These are phyloP conservation scores for Prionailurus bengalensis DNA, from an alignment of 2,113 vertebrate species.

Conservation along the genomic window DNA sequence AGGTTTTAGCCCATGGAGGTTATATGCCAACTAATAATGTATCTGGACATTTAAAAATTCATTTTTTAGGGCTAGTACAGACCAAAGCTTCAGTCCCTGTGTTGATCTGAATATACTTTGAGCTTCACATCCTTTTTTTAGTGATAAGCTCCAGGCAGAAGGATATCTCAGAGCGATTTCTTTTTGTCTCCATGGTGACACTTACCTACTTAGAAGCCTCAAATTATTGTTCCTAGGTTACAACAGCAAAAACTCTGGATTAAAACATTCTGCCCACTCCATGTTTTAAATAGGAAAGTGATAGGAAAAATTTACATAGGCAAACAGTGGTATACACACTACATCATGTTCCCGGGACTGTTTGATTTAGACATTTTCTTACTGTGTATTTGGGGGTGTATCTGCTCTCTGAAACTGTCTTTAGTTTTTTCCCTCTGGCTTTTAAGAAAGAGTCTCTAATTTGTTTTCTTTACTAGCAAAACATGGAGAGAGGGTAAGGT, in stretches of 20 bases:
- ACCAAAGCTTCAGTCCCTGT: background rate
- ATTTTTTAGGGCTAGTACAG: background rate
- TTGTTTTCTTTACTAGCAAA: conserved; percentile 24
- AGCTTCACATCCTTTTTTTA: conserved; percentile 17
- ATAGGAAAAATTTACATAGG: background rate
- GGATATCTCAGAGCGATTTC: conserved; percentile 50
- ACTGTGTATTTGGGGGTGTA: background rate
- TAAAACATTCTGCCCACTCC: conserved; percentile 69
- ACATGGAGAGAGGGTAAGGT: background rate
- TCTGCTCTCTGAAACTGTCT: background rate
- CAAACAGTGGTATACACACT: background rate
- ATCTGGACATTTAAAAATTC: background rate
- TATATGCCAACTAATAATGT: background rate
- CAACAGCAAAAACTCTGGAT: conserved; percentile 64
- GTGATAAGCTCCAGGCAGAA: conserved; percentile 37
- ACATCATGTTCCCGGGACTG: background rate
- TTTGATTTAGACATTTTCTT: background rate
- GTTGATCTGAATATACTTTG: background rate
- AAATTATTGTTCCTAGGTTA: conserved; percentile 79
- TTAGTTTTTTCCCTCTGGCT: background rate
- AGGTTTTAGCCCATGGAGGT: background rate
- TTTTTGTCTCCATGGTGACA: conserved; percentile 78
- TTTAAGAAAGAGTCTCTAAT: conserved; percentile 28
- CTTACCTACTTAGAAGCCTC: conserved; percentile 71
- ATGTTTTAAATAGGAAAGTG: conserved; percentile 60